These are phyloP conservation scores for Chrysolina haemoptera DNA, from an alignment of 2,888 invertebrate genomes.

Conservation along the genomic window DNA sequence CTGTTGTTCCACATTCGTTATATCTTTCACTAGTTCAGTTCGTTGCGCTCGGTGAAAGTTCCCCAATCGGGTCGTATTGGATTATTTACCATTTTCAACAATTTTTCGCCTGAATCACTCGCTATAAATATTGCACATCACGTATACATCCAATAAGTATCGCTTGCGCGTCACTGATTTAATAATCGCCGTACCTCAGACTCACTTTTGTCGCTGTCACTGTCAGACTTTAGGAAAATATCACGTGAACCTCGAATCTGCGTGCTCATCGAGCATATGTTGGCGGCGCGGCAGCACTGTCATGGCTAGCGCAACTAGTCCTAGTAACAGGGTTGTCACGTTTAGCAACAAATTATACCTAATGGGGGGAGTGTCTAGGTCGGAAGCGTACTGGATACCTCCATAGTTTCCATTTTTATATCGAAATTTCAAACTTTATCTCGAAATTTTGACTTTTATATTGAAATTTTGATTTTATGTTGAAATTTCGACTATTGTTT, in stretches of 20 bases:
- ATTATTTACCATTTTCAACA: slow-evolving; percentile 29
- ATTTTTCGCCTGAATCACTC: slow-evolving; percentile 14
- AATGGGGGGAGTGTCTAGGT: background rate
- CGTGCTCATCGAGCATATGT: background rate
- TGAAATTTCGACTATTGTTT: too few relatives aligned
- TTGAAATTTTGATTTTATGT: too few relatives aligned
- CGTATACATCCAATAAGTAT: slow-evolving; percentile 3
- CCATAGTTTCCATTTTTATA: too few relatives aligned
- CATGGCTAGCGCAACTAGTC: background rate
- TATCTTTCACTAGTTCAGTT: slow-evolving; percentile 17
- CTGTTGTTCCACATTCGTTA: slow-evolving; percentile 19
- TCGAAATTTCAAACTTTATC: too few relatives aligned
- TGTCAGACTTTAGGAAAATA: slow-evolving; percentile 7
- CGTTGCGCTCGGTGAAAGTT: slow-evolving; percentile 26
- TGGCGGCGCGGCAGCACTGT: background rate
- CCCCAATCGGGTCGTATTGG: background rate
- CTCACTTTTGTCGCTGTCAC: slow-evolving; percentile 21
- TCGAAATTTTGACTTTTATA: too few relatives aligned
- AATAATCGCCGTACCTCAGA: slow-evolving; percentile 16
- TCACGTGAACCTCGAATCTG: background rate
- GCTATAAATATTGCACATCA: slow-evolving; percentile 11
- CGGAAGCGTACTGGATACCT: too few relatives aligned
- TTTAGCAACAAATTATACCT: background rate
- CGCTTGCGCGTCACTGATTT: slow-evolving; percentile 15
- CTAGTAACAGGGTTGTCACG: too few relatives aligned